Evolutionary conservation across 92 coral and sea anemone genomes (phyloP), one percentile per base, ranked within the genome.

Genomic region (Epizoanthus scotinus): DNA sequence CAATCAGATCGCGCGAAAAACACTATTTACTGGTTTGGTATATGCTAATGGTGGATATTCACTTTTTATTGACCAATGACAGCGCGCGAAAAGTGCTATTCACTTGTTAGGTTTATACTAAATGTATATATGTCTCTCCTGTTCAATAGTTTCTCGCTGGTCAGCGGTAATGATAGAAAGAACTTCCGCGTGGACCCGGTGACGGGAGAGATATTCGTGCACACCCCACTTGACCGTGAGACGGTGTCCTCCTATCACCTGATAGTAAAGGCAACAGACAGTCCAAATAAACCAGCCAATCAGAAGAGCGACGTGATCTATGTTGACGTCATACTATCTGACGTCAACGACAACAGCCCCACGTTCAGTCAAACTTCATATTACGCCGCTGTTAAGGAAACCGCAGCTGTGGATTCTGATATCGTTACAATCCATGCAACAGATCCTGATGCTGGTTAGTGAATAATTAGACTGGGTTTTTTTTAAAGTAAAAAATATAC

Each of bases 311-410:
- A 86, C 29, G n/a, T 64, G 6, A 83, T 82, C 68, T 59, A 80
- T 56, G 87, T 89, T 59, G 72, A 87, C 54, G 81, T 94, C 61
- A 67, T 27, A 34, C 57, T 94, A 40, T 69, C 65, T 26, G 98
- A 94, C 78, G 83, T 87, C 24, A 94, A 94, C 69, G 98, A 94
- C 63, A 94, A 94, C 86, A 87, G 78, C 57, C 98, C 98, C 28
- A 74, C 65, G 21, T 94, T 94, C 69, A 57, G 47, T 19, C 56
- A 57, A 57, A 79, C 66, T 25, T 84, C 94, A 29, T 83, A 87
- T 59, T 85, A 82, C 52, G 88, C 78, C 34, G 81, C 79, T 56
- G 85, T 94, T 68, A 86, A 81, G 84, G 98, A 94, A 78, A 91
- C 95, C 12, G 93, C 84, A 15, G 58, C 53, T 28, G 84, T 88